Evolutionary conservation across 2,888 invertebrate genomes (phyloP).

Genomic region (Drosophila pseudotakahashii): DNA sequence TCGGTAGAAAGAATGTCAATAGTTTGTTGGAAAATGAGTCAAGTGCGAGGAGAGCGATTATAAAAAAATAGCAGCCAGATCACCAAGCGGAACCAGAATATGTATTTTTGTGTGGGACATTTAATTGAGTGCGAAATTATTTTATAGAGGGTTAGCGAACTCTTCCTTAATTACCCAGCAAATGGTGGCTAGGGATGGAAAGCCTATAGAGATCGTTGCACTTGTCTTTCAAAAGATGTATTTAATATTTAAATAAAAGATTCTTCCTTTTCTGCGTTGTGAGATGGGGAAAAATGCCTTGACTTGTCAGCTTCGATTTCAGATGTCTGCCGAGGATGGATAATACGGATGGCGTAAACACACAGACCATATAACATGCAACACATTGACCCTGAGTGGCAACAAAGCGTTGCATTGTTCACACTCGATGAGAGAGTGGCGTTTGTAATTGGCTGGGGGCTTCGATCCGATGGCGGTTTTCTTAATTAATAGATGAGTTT

Average conservation of each 20-base stretch:
- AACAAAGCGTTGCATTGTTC: slow-evolving; percentile 65
- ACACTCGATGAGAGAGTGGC: slow-evolving; percentile 39
- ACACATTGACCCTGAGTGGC: slow-evolving; percentile 73
- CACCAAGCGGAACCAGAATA: slow-evolving; percentile 50
- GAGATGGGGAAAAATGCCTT: not conserved
- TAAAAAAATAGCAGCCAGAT: slow-evolving; percentile 30
- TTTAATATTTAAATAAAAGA: slow-evolving; percentile 54
- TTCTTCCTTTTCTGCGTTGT: slow-evolving; percentile 17
- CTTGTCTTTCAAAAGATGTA: slow-evolving; percentile 35
- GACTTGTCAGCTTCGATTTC: slow-evolving; percentile 46
- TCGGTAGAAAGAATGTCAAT: slow-evolving; percentile 33
- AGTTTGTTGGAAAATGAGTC: slow-evolving; percentile 56
- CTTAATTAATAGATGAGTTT: slow-evolving; percentile 31
- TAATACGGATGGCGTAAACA: slow-evolving; percentile 1
- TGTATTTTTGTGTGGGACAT: slow-evolving; percentile 33
- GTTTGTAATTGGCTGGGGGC: slow-evolving; percentile 60
- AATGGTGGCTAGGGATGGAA: slow-evolving; percentile 31
- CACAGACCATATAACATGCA: slow-evolving; percentile 51
- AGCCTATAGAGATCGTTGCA: slow-evolving; percentile 37
- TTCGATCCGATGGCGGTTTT: slow-evolving; percentile 41
- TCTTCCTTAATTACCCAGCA: slow-evolving; percentile 46
- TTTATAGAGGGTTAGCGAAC: slow-evolving; percentile 40
- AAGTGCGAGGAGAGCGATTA: slow-evolving; percentile 24
- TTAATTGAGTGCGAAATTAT: slow-evolving; percentile 67
- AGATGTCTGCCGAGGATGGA: slow-evolving; percentile 28